phyloP scores from a whole-genome alignment of 2,888 invertebrate genomes.

The Dryococelus australis region DNA sequence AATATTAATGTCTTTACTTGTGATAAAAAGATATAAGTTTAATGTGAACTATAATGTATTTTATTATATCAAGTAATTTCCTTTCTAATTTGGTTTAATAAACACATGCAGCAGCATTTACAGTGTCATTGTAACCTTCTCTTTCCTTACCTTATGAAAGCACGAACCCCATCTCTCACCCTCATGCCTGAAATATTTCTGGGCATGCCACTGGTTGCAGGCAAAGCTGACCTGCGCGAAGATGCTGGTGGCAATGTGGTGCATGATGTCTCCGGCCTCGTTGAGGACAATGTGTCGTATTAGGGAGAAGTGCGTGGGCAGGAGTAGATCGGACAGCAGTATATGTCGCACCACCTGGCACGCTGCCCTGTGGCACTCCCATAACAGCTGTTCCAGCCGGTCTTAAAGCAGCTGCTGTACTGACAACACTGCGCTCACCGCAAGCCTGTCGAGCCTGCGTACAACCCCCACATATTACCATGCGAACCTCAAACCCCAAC shows the following conservation, averaged over 20 bases:
- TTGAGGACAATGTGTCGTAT: constrained; percentile 63
- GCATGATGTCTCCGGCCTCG: constrained; percentile 63
- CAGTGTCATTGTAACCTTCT: too few relatives aligned
- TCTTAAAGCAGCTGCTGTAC: constrained; percentile 58
- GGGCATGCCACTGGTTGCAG: not conserved
- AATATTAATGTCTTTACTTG: too few relatives aligned
- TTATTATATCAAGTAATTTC: too few relatives aligned
- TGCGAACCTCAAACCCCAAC: not conserved
- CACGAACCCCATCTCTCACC: too few relatives aligned
- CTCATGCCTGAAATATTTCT: too few relatives aligned
- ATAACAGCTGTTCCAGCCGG: constrained; percentile 58
- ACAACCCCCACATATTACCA: not conserved
- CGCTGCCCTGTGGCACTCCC: constrained; percentile 57
- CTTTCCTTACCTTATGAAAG: too few relatives aligned
- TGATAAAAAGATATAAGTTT: too few relatives aligned
- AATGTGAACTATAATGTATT: too few relatives aligned
- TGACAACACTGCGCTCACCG: constrained; percentile 56
- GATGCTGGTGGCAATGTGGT: constrained; percentile 61
- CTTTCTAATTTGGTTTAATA: too few relatives aligned
- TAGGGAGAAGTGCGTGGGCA: constrained; percentile 60
- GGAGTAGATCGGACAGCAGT: constrained; percentile 59
- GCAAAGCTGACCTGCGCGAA: constrained; percentile 59
- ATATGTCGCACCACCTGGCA: constrained; percentile 62
- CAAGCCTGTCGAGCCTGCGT: constrained; percentile 50
- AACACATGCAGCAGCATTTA: too few relatives aligned